These are phyloP conservation scores for Leucania comma DNA, from an alignment of 2,888 invertebrate species.

Conservation along the genomic window DNA sequence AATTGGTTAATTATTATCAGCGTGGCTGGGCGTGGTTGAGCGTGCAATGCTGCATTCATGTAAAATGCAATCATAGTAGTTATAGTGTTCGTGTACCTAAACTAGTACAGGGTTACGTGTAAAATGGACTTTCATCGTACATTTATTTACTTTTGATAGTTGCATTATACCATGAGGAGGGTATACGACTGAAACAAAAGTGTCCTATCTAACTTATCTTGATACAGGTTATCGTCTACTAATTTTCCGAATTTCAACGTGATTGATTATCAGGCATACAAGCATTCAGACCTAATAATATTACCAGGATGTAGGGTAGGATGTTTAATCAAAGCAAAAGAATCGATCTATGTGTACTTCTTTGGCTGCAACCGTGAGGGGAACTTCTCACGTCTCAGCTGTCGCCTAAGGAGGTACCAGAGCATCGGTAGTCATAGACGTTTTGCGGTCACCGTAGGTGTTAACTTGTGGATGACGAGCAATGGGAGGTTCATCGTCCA, in stretches of 20 bases:
- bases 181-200: not conserved
- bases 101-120: not conserved
- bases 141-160: not conserved
- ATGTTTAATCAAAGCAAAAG: not conserved
- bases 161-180: not conserved
- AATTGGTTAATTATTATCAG: slow-evolving; percentile 90
- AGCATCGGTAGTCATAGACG: too few species aligned
- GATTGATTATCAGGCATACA: not conserved
- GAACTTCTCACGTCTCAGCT: too few species aligned
- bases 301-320: too few species aligned
- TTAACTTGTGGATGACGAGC: rapidly evolving
- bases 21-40: slow-evolving; percentile 81
- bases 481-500: too few species aligned
- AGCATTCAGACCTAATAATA: not conserved
- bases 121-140: not conserved
- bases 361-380: too few species aligned
- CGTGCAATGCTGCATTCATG: slow-evolving; percentile 67
- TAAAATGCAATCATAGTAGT: slow-evolving; percentile 55
- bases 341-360: not conserved
- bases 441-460: too few species aligned
- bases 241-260: not conserved
- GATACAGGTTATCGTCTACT: not conserved
- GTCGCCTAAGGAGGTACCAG: too few species aligned
- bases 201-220: not conserved
- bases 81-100: slow-evolving; percentile 28